These are phyloP conservation scores for Neosalanx taihuensis DNA, from an alignment of 2,797 vertebrate genomes.

Conservation along the genomic window DNA sequence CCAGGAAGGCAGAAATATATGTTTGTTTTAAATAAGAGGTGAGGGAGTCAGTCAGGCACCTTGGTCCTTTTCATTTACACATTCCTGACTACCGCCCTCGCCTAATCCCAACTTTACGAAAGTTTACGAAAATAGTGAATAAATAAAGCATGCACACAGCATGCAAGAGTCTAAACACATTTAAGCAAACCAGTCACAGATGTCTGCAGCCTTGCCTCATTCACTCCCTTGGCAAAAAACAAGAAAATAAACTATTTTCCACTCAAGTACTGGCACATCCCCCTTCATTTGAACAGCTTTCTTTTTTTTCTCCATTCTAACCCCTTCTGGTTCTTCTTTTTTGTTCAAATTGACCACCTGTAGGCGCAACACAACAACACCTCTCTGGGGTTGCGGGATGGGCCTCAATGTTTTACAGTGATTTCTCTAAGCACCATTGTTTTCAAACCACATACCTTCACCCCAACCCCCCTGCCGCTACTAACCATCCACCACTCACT, in stretches of 20 bases:
- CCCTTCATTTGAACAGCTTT: slow-evolving; percentile 31
- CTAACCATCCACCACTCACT: slow-evolving; percentile 3
- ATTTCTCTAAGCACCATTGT: slow-evolving; percentile 56
- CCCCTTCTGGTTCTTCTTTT: slow-evolving; percentile 41
- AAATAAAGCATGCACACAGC: slow-evolving; percentile 33
- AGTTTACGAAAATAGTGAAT: slow-evolving; percentile 27
- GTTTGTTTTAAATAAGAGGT: slow-evolving; percentile 9
- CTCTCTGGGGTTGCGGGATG: slow-evolving; percentile 32
- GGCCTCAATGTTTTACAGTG: slow-evolving; percentile 50
- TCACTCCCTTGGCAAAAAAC: slow-evolving; percentile 33
- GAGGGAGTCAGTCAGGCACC: slow-evolving; percentile 10
- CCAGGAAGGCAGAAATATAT: not conserved
- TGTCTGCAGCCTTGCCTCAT: slow-evolving; percentile 29
- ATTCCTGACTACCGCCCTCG: slow-evolving; percentile 32
- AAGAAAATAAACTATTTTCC: slow-evolving; percentile 24
- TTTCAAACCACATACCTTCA: slow-evolving; percentile 18
- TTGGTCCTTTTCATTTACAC: slow-evolving; percentile 32
- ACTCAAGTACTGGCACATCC: slow-evolving; percentile 53
- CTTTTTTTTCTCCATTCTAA: slow-evolving; percentile 60
- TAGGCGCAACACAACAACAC: slow-evolving; percentile 47
- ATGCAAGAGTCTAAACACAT: slow-evolving; percentile 25
- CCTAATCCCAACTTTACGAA: slow-evolving; percentile 8
- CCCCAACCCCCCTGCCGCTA: slow-evolving; percentile 48
- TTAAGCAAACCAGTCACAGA: slow-evolving; percentile 45
- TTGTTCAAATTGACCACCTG: slow-evolving; percentile 68